Conservation (phyloP, 2,888 invertebrate species). For the Rhingia rostrata region DNA sequence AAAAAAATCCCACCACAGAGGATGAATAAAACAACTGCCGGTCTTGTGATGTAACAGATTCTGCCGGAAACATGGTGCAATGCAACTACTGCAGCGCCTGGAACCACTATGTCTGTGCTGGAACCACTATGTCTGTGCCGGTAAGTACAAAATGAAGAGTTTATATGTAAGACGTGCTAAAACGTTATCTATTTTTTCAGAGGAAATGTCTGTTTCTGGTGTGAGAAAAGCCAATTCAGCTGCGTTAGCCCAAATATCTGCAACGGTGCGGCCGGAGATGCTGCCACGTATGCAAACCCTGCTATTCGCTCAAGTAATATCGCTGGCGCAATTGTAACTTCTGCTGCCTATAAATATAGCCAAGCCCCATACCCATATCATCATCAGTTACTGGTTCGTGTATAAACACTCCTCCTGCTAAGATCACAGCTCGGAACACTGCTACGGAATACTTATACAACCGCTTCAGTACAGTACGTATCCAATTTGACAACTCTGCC, state of each 20-base stretch:
- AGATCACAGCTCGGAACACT: not conserved
- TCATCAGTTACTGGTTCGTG: not conserved
- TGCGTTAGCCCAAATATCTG: not conserved
- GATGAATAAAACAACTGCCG: constrained; percentile 2
- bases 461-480: not conserved
- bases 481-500: too few species aligned
- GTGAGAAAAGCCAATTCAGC: constrained; percentile 2
- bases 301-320: too few species aligned
- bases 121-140: not conserved
- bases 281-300: too few species aligned
- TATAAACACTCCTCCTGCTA: not conserved
- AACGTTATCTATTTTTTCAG: not conserved
- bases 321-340: too few species aligned
- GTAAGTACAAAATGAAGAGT: not conserved
- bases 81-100: constrained; percentile 5
- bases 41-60: constrained; percentile 1
- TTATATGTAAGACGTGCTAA: constrained; percentile 4
- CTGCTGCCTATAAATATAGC: too few species aligned
- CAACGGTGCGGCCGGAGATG: not conserved
- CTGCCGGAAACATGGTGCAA: constrained; percentile 16
- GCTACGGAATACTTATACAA: not conserved
- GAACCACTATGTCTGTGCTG: constrained; percentile 8
- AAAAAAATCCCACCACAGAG: not conserved
- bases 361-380: not conserved
- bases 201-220: constrained; percentile 1